Base-by-base conservation (phyloP, 2,113 vertebrate genomes). In the Sturnira hondurensis region DNA sequence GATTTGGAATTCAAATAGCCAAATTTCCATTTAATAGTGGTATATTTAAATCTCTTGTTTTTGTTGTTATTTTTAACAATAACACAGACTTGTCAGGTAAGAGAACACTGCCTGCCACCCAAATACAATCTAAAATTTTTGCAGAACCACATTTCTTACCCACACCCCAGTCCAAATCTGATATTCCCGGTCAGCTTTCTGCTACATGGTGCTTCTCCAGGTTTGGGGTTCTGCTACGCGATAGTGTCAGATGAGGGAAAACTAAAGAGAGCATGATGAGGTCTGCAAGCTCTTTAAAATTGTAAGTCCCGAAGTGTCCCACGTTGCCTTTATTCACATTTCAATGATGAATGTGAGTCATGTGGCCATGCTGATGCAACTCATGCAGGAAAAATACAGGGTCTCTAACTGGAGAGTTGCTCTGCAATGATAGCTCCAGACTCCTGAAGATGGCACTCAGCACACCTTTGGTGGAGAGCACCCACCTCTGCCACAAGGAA, bases 151-250 rank as follows among this genome's bases (percentile, higher is more conserved):
- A 33, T 84, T 70, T 76, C 58, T 77, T 41, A 33, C 31, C 76
- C 43, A 70, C 33, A 76, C 13, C 11, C 33, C 22, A 63, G 31
- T 41, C 74, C 9, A 3, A 89, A 77, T 50, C 22, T 78, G 65
- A 77, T 43, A 89, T 26, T 22, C 36, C 63, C 63, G 43, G 24
- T 85, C 28, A 89, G 36, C 22, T 85, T 82, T 93, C 28, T 77
- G 22, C 36, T 70, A 11, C 13, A 20, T 2, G 5, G 22, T 63
- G 28, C 36, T 61, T 71, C 36, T 63, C 17, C 19, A 11, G 3
- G 50, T 24, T 61, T 41, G 71, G 41, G 20, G 17, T 19, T 74
- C 38, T 58, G 11, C 26, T 36, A 67, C 24, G 17, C 7, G 11
- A 8, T 43, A 63, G 38, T 7, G 47, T 73, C 6, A 20, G 5